Conservation (phyloP, 2,113 vertebrate genomes). For the Percina caprodes region DNA sequence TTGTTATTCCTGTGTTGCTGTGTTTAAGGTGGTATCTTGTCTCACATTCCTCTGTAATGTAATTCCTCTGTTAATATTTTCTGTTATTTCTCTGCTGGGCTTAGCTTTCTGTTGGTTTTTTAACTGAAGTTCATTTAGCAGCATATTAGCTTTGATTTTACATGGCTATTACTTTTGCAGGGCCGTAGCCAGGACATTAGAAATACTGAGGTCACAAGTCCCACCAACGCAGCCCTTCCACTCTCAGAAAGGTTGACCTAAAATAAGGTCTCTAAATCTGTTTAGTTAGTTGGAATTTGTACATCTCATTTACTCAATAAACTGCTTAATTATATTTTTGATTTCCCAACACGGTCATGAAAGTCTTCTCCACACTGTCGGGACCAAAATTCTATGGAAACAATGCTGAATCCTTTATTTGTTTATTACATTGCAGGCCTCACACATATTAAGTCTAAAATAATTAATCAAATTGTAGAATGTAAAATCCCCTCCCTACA, state of each 20-base stretch:
- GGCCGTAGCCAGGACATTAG: not conserved
- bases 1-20: constrained; percentile 29
- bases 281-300: too few species aligned
- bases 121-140: not conserved
- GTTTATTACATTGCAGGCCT: not conserved
- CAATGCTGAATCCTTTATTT: not conserved
- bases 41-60: constrained; percentile 21
- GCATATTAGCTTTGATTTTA: not conserved
- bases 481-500: not conserved
- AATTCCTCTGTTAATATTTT: not conserved
- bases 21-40: constrained; percentile 43
- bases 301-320: too few species aligned
- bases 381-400: too few species aligned
- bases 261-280: too few species aligned
- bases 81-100: not conserved
- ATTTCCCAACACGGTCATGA: too few species aligned
- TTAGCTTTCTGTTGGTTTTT: not conserved
- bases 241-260: not conserved
- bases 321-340: too few species aligned
- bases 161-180: not conserved
- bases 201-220: constrained; percentile 2
- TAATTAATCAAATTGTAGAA: not conserved
- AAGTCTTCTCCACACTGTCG: too few species aligned
- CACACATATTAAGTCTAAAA: not conserved
- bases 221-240: not conserved